A percentile compares a stretch with the other conserved stretches of the same genome.
Conservation (phyloP, 2,888 invertebrate species). For the Eristalis pertinax region DNA sequence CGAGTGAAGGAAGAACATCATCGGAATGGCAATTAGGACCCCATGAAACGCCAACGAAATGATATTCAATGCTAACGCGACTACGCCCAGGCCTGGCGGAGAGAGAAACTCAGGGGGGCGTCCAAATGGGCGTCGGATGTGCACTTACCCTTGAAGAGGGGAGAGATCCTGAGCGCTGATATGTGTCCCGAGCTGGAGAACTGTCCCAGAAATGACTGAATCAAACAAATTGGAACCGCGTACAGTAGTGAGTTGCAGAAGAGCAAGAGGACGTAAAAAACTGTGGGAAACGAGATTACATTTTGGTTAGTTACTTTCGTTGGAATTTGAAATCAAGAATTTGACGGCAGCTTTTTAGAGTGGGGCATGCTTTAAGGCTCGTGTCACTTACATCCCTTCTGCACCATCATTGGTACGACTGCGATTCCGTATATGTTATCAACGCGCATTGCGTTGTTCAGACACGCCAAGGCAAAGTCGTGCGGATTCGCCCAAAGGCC, state of each 20-base stretch:
- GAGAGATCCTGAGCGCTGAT: conserved; percentile 88
- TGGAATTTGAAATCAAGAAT: not conserved
- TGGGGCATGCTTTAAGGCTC: no score
- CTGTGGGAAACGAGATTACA: not conserved
- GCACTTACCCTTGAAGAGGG: conserved; percentile 89
- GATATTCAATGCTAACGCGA: conserved; percentile 88
- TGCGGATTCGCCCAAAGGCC: conserved; percentile 25
- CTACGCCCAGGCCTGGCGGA: conserved; percentile 90
- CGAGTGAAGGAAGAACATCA: conserved; percentile 89
- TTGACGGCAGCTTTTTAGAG: no score
- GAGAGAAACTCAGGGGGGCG: not conserved
- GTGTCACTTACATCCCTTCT: not conserved
- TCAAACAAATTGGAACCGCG: conserved; percentile 88
- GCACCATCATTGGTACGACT: not conserved
- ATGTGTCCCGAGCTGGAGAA: conserved; percentile 90
- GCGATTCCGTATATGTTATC: conserved; percentile 1
- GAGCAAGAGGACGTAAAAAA: not conserved
- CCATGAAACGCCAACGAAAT: conserved; percentile 91
- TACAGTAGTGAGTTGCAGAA: not conserved
- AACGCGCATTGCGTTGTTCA: conserved; percentile 7
- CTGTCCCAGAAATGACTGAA: conserved; percentile 91
- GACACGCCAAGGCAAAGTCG: conserved; percentile 35
- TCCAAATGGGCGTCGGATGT: accelerated
- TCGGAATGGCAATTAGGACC: conserved; percentile 90
- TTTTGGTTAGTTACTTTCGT: not conserved